phyloP scores from a whole-genome alignment of 2,888 invertebrate genomes.

The Pemphredon lugubris region DNA sequence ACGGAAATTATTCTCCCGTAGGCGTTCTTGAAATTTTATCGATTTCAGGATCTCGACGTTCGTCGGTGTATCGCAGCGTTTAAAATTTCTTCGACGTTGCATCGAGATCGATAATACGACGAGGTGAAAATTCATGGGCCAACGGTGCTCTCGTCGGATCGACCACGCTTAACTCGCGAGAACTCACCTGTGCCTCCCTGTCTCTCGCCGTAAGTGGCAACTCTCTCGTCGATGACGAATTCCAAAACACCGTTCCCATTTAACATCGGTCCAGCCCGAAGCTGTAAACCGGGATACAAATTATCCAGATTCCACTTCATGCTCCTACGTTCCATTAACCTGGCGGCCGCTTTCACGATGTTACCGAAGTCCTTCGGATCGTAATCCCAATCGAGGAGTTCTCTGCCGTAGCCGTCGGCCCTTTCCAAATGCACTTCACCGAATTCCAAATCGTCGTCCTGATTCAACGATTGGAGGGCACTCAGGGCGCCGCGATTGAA shows the following conservation, averaged over 20 bases:
- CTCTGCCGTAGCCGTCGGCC: conserved; percentile 85
- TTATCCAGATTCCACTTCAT: conserved; percentile 89
- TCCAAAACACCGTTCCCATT: conserved; percentile 88
- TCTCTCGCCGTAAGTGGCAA: conserved; percentile 81
- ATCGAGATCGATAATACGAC: too few species aligned
- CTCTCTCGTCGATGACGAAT: conserved; percentile 86
- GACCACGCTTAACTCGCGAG: too few species aligned
- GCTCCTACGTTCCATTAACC: conserved; percentile 86
- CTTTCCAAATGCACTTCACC: conserved; percentile 85
- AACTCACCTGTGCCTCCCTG: conserved; percentile 85
- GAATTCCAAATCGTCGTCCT: conserved; percentile 86
- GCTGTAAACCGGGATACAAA: conserved; percentile 88
- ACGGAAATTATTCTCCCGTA: too few species aligned
- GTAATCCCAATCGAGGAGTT: conserved; percentile 86
- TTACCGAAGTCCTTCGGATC: conserved; percentile 89
- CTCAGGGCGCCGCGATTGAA: conserved; percentile 87
- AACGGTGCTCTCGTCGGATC: too few species aligned
- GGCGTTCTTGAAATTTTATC: too few species aligned
- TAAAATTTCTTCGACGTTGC: too few species aligned
- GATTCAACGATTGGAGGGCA: conserved; percentile 86
- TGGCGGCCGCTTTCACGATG: conserved; percentile 75
- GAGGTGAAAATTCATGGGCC: too few species aligned
- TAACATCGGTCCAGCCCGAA: conserved; percentile 88
- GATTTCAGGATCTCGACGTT: too few species aligned
- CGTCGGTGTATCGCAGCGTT: too few species aligned